Evolutionary conservation across 2,797 vertebrate genomes (phyloP), one percentile per base, ranked within the genome.

Genomic region (Halcyon badia): DNA sequence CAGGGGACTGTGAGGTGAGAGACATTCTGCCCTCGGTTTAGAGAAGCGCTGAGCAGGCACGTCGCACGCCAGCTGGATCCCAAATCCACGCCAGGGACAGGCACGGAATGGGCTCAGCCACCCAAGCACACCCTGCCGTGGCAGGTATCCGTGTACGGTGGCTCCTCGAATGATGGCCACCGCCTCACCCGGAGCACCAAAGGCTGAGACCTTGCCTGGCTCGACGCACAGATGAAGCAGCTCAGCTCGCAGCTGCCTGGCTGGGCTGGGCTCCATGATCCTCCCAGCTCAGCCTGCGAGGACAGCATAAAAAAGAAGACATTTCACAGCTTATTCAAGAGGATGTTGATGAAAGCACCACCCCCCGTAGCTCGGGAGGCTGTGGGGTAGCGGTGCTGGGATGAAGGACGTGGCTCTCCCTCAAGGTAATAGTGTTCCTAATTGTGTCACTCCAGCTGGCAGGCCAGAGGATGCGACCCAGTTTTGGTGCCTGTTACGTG

Each of bases 381-480:
- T 68, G 77, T 31, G 10, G 65, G 90, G 76, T 33, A 78, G 77
- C 12, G 4, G 61, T 3, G 61, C 46, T 51, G 78, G 81, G 81
- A 73, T 1, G 13, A 64, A 71, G 71, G 87, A 90, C 6, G 68
- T 14, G n/a, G 46, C 75, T 66, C 42, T 91, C 44, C 79, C 95
- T 78, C 62, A 41, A 69, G 96, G 91, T 90, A 85, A 94, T 51
- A 61, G 73, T 0, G 3, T 75, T 89, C 79, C 33, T 85, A 92
- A 83, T 89, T 91, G 83, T 80, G 94, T 85, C 80, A 39, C 68
- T 66, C 28, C 57, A 85, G 37, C 49, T 14, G 1, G 78, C 73
- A 95, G n/a, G n/a, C 90, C 3, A 5, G 56, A 83, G 93, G 92
- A 86, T 24, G 87, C 19, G 94, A 97, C 97, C 96, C 87, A 96